phyloP scores from a whole-genome alignment of 2,888 invertebrate species.

The Conus canariensis region DNA sequence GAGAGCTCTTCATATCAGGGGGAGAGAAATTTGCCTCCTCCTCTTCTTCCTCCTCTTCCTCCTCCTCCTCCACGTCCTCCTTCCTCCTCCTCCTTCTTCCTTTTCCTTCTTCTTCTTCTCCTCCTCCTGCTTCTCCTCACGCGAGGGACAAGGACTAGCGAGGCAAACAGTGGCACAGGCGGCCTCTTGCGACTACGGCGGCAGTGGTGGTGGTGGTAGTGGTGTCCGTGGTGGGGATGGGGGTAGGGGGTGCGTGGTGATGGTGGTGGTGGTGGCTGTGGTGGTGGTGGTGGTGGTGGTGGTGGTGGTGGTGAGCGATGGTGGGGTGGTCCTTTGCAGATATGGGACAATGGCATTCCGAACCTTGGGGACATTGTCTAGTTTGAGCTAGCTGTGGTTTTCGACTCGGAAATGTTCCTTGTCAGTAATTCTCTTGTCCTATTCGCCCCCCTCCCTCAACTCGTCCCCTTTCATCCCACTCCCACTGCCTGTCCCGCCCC shows the following conservation, averaged over 20 bases:
- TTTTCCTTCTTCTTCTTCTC: background rate
- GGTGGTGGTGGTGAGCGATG: too few species aligned
- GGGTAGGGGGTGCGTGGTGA: too few species aligned
- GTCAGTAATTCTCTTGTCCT: too few species aligned
- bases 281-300: too few species aligned
- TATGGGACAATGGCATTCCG: background rate
- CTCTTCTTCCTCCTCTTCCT: background rate
- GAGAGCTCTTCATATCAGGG: conserved; percentile 39
- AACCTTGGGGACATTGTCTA: background rate
- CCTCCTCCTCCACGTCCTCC: background rate
- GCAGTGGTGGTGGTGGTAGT: background rate
- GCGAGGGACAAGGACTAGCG: conserved; percentile 5
- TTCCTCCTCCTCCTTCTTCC: background rate
- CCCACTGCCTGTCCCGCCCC: background rate
- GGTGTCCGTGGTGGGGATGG: background rate
- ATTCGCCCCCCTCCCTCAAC: background rate
- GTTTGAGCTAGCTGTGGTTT: background rate
- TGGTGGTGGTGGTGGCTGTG: too few species aligned
- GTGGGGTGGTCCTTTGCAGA: background rate
- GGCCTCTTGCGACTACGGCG: background rate
- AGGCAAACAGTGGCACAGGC: conserved; percentile 1
- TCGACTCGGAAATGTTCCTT: background rate
- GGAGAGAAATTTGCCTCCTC: background rate
- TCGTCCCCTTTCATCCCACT: background rate
- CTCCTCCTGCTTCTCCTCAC: background rate